Base-by-base conservation (phyloP, 2,797 vertebrate genomes). In the Oryzias sinensis region DNA sequence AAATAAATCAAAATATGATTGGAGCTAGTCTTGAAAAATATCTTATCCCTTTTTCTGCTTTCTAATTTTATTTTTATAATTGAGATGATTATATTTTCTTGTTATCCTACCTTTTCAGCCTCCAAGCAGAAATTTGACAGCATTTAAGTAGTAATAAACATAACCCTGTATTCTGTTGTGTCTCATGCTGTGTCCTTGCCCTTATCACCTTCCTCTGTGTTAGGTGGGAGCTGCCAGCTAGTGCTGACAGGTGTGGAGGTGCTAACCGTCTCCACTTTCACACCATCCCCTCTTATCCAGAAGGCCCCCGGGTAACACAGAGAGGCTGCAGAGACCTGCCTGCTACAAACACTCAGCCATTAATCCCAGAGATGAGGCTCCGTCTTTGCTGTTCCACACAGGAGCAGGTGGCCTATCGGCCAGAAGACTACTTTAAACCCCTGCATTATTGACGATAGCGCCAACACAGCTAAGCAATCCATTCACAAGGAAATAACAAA, bases 231-330 rank as follows among this genome's bases (percentile, higher is more conserved):
- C 50, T 70, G 51, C 54, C 65, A 63, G 44, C 20, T 46, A 25
- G 53, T 54, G 62, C 53, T 58, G 81, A 77, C 77, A 77, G 70
- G 76, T 73, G 65, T 68, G 53, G 56, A 76, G 73, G 65, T 52
- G 68, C 58, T 79, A 70, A 81, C 71, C 0, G 7, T 57, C 59
- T 69, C 59, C 54, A 56, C 47, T 76, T 79, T 77, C 79, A 76
- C 72, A 74, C 68, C 56, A 47, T 74, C 58, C 59, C 13, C 53
- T 70, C 49, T 47, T 49, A 56, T 65, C 63, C 43, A 0, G 29
- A n/a, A 2, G 56, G 51, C 65, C 50, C 52, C 43, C 4, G 25
- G 55, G 20, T 71, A 68, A 58, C 67, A 63, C 22, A 1, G 40
- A 7, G 6, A 56, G 52, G 53, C 63, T 59, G 66, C 54, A 62